Evolutionary conservation across 2,888 invertebrate genomes (phyloP).

Genomic region (Xanthia icteritia): DNA sequence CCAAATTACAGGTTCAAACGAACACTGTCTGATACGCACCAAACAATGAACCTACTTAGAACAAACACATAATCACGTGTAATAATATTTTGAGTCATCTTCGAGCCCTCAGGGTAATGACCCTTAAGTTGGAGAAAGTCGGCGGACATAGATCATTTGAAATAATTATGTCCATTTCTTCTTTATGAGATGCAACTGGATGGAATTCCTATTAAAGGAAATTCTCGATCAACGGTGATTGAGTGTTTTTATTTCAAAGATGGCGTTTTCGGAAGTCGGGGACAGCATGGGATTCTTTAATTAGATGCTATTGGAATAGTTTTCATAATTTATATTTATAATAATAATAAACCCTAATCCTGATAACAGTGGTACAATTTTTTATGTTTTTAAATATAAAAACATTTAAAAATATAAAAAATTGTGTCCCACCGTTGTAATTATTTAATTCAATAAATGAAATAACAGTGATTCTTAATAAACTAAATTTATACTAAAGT

Average conservation of each 20-base stretch:
- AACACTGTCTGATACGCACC: slow-evolving; percentile 8
- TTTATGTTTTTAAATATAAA: too few relatives aligned
- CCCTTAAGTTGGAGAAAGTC: slow-evolving; percentile 54
- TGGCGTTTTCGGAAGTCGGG: background rate
- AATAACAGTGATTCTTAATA: too few relatives aligned
- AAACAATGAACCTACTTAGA: slow-evolving; percentile 21
- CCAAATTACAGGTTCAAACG: background rate
- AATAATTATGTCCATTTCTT: slow-evolving; percentile 50
- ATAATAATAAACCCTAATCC: too few relatives aligned
- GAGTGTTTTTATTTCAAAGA: slow-evolving; percentile 24
- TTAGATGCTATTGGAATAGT: background rate
- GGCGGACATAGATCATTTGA: slow-evolving; percentile 45
- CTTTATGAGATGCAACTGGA: slow-evolving; percentile 20
- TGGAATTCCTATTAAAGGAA: slow-evolving; percentile 58
- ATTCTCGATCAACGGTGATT: slow-evolving; percentile 33
- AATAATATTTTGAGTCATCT: slow-evolving; percentile 20
- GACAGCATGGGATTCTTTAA: slow-evolving; percentile 4
- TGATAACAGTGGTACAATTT: too few relatives aligned
- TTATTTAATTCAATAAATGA: too few relatives aligned
- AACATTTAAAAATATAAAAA: too few relatives aligned
- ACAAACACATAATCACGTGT: slow-evolving; percentile 14
- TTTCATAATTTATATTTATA: too few relatives aligned
- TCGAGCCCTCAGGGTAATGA: slow-evolving; percentile 42
- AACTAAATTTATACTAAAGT: too few relatives aligned
- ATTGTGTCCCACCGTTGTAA: too few relatives aligned